Base-by-base conservation (phyloP, 2,888 invertebrate species). In the Amiota minor region DNA sequence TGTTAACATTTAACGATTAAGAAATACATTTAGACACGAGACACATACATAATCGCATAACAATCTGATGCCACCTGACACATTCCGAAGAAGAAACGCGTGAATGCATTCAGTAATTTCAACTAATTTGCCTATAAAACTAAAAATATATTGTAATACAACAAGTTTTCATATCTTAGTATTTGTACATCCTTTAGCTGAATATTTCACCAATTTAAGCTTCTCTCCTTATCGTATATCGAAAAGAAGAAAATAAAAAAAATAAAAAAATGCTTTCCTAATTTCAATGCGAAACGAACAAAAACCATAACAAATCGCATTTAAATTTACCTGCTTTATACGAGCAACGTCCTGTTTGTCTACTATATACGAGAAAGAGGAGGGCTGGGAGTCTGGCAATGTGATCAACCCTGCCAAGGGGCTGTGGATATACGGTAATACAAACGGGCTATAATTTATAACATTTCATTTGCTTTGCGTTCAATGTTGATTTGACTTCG, bases 271-370 rank as follows among this genome's bases (percentile, higher is more conserved):
- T 35, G 35, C 35, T 35, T 35, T 35, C 6, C 35, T 35, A 35
- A 35, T 35, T 35, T 35, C 35, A 6, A 35, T 35, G 35, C n/a
- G 53, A 53, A 12, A 53, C 35, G 76, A 80, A 79, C 78, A 79
- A 78, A 86, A 86, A 86, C 86, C 87, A 87, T 86, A 84, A 79
- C 87, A 86, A 87, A 87, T 87, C 83, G 86, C 80, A 83, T 86
- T 87, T 82, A 80, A 87, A 87, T 86, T 83, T 87, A 86, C 86
- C 86, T 86, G 86, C 82, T 73, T 9, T 9, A 14, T 18, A 23
- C 18, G 11, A 50, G 23, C 20, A 23, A 16, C 10, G 10, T n/a
- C 18, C 74, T 76, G 61, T 35, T 35, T 35, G 49, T 16, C 11
- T 12, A n/a, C n/a, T n/a, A n/a, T n/a, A n/a, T 18, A 50, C 45